Conservation (phyloP, 2,888 invertebrate genomes). For the Cataglyphis rosenhaueri region DNA sequence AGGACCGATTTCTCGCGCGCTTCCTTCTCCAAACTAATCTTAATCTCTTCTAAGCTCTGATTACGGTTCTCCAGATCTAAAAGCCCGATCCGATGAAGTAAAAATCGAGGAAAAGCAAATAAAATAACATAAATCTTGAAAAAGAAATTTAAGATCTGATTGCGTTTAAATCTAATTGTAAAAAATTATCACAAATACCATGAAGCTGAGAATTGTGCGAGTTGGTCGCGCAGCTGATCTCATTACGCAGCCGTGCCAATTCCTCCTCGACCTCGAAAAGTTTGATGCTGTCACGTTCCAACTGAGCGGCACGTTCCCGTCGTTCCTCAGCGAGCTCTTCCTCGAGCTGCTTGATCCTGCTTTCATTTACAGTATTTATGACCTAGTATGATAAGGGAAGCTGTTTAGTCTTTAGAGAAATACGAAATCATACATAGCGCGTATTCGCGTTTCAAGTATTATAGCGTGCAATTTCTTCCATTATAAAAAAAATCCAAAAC, state of each 20-base stretch:
- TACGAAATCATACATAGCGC: not conserved
- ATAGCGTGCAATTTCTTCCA: not conserved
- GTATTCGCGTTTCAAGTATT: conserved; percentile 3
- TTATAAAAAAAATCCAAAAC: conserved; percentile 5
- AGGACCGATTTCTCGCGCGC: conserved; percentile 78
- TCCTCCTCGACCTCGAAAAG: conserved; percentile 89
- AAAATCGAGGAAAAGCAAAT: not conserved
- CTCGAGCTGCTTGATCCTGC: conserved; percentile 86
- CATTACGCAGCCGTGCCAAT: conserved; percentile 88
- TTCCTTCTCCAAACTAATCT: conserved; percentile 82
- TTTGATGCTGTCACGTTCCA: conserved; percentile 87
- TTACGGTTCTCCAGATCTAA: conserved; percentile 78
- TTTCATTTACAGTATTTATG: conserved; percentile 85
- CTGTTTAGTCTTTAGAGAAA: conserved; percentile 53
- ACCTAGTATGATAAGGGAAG: conserved; percentile 82
- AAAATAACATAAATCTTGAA: not conserved
- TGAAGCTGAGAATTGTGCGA: conserved; percentile 68
- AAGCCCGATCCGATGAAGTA: not conserved
- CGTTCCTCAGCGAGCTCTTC: conserved; percentile 85
- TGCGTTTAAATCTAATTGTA: not conserved
- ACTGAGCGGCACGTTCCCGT: conserved; percentile 84
- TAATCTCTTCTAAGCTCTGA: conserved; percentile 81
- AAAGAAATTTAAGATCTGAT: not conserved
- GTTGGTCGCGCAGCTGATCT: conserved; percentile 85
- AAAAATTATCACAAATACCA: conserved; percentile 62